Evolutionary conservation across 2,888 invertebrate species (phyloP).

Genomic region (Heliconius charithonia): DNA sequence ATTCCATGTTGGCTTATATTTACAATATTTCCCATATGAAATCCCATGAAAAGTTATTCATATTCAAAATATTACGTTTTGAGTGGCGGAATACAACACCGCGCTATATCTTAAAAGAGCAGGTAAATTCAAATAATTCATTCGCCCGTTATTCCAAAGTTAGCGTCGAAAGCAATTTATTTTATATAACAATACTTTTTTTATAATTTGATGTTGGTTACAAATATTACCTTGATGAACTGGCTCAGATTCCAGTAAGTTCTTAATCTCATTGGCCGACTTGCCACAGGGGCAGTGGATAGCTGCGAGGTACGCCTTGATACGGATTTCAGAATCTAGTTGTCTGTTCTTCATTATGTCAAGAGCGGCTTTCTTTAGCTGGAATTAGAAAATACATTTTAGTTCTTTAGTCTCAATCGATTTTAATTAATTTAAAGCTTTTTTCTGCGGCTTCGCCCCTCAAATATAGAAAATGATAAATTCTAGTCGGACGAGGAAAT

Average conservation of each 20-base stretch:
- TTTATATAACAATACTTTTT: too few relatives aligned
- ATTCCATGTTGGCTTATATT: background rate
- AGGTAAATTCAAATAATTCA: too few relatives aligned
- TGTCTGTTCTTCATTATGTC: slow-evolving; percentile 87
- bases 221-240: slow-evolving; percentile 86
- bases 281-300: slow-evolving; percentile 89
- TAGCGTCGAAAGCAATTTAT: too few relatives aligned
- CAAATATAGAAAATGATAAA: too few relatives aligned
- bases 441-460: too few relatives aligned
- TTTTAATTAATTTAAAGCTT: too few relatives aligned
- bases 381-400: slow-evolving; percentile 17
- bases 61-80: background rate
- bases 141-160: too few relatives aligned
- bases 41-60: background rate
- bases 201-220: background rate
- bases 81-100: background rate
- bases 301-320: slow-evolving; percentile 91
- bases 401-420: background rate
- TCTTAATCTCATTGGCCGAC: slow-evolving; percentile 88
- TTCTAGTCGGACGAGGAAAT: too few relatives aligned
- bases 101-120: background rate
- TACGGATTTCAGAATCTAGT: slow-evolving; percentile 93
- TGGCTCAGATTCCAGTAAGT: slow-evolving; percentile 88
- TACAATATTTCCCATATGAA: too few relatives aligned
- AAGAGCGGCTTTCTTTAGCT: slow-evolving; percentile 81